Conservation (phyloP, 2,797 vertebrate genomes). For the Hozukius guyotensis region DNA sequence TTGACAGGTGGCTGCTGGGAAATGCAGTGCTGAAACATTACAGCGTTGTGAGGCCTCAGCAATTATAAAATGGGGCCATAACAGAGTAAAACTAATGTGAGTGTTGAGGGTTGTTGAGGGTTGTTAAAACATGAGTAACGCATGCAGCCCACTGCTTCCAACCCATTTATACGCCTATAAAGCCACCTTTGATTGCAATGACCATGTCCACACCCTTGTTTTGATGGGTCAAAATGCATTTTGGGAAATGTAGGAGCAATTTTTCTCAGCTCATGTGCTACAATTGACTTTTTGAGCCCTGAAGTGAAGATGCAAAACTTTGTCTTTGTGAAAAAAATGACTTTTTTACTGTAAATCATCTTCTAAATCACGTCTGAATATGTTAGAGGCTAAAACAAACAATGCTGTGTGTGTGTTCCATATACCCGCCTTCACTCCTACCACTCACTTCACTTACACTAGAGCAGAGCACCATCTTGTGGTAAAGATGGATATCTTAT, state of each 20-base stretch:
- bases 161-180: neutral
- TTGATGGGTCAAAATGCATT: neutral
- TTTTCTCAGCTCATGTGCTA: neutral
- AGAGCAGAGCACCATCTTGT: conserved; percentile 66
- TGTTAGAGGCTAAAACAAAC: conserved; percentile 3
- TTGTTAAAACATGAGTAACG: neutral
- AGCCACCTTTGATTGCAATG: neutral
- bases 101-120: neutral
- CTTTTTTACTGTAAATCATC: conserved; percentile 3
- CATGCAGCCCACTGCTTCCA: neutral
- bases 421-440: neutral
- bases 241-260: neutral
- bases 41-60: neutral
- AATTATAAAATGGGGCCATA: neutral
- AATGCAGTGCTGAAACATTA: neutral
- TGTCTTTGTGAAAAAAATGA: neutral
- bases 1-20: neutral
- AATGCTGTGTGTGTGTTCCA: neutral
- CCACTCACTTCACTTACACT: neutral
- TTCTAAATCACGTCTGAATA: neutral
- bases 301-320: neutral
- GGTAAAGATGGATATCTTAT: conserved; percentile 10
- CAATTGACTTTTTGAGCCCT: neutral
- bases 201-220: neutral
- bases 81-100: neutral